Base-by-base conservation (phyloP, 2,888 invertebrate species). In the Platerodrilus igneus region DNA sequence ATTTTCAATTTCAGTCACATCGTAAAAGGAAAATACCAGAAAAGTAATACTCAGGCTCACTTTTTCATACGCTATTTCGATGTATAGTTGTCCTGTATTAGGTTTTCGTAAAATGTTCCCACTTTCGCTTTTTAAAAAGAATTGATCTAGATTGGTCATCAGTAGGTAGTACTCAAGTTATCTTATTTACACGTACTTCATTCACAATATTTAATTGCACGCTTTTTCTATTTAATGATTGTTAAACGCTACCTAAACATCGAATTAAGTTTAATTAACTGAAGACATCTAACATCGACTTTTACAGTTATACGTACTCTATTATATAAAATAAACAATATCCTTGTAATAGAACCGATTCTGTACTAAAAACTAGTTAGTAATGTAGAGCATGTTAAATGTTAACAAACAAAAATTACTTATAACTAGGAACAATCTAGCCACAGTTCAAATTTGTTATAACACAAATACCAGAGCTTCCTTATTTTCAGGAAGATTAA, bases 181-280 rank as follows among this genome's bases (percentile, higher is more conserved):
- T 34, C 35, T 43, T 43, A 43, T 38, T 37, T 43, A 37, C 43
- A 37, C 27, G 33, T 42, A 37, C 30, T 38, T 43, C 37, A 35
- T 31, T 43, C 38, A 37, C 37, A 37, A 40, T 32, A 16, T 32
- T 32, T 41, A 48, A 39, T 48, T 48, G 42, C 48, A 45, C 42
- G 42, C n/a, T 36, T 42, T 37, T 35, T 20, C 44, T 42, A 46
- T 34, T 37, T 42, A 43, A 50, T 52, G 52, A 52, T 52, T 52
- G 52, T 50, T 48, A 50, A 33, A 50, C 52, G 52, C 52, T 52
- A 52, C 50, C n/a, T n/a, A n/a, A n/a, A n/a, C n/a, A n/a, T 42
- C 43, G 29, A 43, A 32, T 38, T 38, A 28, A 16, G 16, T 28
- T 28, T 28, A 28, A 28, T 33, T 27, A 28, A 38, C 29, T 30